These are phyloP conservation scores for Drosophila simulans DNA, from an alignment of 1,140 invertebrate genomes.

Conservation along the genomic window DNA sequence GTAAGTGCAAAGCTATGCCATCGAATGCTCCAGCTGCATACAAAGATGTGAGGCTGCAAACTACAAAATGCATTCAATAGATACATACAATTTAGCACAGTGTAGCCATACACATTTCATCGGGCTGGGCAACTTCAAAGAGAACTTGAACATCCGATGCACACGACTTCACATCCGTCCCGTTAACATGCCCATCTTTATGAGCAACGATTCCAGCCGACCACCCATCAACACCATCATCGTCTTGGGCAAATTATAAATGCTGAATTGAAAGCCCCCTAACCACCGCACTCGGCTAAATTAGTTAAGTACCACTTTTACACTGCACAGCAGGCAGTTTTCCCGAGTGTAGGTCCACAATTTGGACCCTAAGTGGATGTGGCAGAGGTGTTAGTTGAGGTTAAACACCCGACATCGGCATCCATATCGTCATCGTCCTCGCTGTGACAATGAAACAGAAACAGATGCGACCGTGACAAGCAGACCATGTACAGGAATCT, in stretches of 20 bases:
- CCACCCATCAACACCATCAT: conserved; percentile 2
- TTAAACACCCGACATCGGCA: conserved; percentile 28
- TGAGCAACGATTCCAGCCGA: conserved; percentile 49
- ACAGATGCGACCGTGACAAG: conserved; percentile 25
- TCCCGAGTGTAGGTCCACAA: not conserved
- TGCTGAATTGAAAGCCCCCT: conserved; percentile 57
- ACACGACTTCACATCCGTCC: conserved; percentile 58
- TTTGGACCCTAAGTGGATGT: conserved; percentile 11
- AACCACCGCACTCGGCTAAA: conserved; percentile 2
- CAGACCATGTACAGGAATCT: conserved; percentile 47
- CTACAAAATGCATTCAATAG: too few relatives aligned
- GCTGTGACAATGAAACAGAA: conserved; percentile 25
- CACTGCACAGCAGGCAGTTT: not conserved
- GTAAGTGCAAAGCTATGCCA: not conserved
- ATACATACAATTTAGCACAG: not conserved
- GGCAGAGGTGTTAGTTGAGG: conserved; percentile 19
- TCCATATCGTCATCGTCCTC: conserved; percentile 1
- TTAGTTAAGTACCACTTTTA: not conserved
- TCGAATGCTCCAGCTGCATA: not conserved
- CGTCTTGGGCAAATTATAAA: conserved; percentile 52
- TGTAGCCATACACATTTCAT: not conserved
- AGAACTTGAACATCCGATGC: conserved; percentile 56
- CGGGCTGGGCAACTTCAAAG: conserved; percentile 44
- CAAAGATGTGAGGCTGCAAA: not conserved
- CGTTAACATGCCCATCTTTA: conserved; percentile 53